Conservation (phyloP, 2,797 vertebrate species). For the Tarsius wallacei region DNA sequence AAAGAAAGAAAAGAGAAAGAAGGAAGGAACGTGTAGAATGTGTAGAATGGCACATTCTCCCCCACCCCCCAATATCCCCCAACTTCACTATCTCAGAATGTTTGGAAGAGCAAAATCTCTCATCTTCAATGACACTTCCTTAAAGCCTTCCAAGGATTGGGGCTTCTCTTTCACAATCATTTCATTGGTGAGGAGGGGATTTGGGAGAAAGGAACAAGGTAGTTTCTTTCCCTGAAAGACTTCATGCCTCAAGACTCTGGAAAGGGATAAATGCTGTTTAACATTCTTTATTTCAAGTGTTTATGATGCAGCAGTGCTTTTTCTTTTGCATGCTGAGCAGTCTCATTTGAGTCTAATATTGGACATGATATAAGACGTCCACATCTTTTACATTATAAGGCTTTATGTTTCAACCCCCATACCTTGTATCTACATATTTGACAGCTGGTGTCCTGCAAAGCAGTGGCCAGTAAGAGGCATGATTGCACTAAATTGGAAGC, state of each 20-base stretch:
- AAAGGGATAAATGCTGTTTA: conserved; percentile 61
- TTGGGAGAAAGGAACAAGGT: background rate
- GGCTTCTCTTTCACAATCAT: background rate
- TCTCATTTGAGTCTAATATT: conserved; percentile 69
- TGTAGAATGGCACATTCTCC: background rate
- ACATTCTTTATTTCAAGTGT: conserved; percentile 64
- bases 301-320: conserved; percentile 15
- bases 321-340: conserved; percentile 48
- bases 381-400: conserved; percentile 60
- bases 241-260: conserved; percentile 49
- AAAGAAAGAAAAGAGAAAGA: too few relatives aligned
- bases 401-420: conserved; percentile 88
- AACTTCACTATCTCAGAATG: background rate
- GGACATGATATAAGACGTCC: conserved; percentile 24
- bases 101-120: background rate
- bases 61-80: too few relatives aligned
- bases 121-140: conserved; percentile 26
- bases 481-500: conserved; percentile 93
- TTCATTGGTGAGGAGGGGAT: background rate
- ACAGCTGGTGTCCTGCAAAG: conserved; percentile 91
- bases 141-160: conserved; percentile 1
- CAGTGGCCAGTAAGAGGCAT: conserved; percentile 93
- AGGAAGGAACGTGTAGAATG: background rate
- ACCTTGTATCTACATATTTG: conserved; percentile 88
- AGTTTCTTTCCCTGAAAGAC: conserved; percentile 54